These are phyloP conservation scores for Heliornis fulica DNA, from an alignment of 2,113 vertebrate species.

Conservation along the genomic window DNA sequence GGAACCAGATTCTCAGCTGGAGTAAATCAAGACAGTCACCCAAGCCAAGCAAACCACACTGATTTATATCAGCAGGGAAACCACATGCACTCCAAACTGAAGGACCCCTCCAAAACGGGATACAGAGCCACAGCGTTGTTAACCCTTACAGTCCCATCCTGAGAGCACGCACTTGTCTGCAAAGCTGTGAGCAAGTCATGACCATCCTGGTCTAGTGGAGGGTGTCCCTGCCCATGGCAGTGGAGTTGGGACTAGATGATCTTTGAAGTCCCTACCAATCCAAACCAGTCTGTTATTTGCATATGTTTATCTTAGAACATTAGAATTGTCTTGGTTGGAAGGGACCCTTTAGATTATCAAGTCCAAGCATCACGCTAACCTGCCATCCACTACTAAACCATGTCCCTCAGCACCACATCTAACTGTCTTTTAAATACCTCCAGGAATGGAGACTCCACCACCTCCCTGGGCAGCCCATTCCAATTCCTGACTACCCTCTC, in stretches of 20 bases:
- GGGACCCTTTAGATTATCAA: too few species aligned
- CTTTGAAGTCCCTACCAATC: too few species aligned
- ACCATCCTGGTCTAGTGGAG: not conserved
- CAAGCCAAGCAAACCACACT: constrained; percentile 8
- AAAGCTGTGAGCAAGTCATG: not conserved
- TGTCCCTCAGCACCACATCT: too few species aligned
- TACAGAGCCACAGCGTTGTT: not conserved
- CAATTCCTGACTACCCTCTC: too few species aligned
- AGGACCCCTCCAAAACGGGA: not conserved
- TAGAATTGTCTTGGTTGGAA: too few species aligned
- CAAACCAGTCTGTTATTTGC: not conserved
- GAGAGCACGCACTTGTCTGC: not conserved
- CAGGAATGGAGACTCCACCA: too few species aligned
- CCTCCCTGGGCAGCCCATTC: too few species aligned
- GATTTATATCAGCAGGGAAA: constrained; percentile 33
- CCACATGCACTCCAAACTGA: not conserved
- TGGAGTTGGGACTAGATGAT: too few species aligned
- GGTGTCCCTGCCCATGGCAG: too few species aligned
- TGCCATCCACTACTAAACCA: too few species aligned
- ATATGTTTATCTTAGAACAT: not conserved
- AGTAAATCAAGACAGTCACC: constrained; percentile 32
- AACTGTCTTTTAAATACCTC: too few species aligned
- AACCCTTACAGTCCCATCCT: not conserved
- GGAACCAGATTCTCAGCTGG: constrained; percentile 33
- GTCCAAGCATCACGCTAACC: too few species aligned